phyloP scores from a whole-genome alignment of 2,797 vertebrate genomes.

The Iguana delicatissima region DNA sequence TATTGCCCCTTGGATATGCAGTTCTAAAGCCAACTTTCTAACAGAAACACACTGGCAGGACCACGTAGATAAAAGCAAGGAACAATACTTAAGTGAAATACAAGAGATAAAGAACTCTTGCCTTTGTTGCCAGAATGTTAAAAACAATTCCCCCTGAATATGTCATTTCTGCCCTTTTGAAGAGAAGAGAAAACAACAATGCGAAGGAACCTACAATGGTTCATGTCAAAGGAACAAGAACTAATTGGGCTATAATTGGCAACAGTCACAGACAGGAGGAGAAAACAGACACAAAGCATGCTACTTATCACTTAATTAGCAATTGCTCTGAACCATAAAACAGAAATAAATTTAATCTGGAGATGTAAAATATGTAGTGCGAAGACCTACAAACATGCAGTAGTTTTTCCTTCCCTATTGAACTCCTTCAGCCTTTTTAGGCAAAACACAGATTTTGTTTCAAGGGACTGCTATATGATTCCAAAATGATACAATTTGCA shows the following conservation, averaged over 20 bases:
- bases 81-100: slow-evolving; percentile 1
- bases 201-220: slow-evolving; percentile 44
- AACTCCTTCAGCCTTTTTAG: slow-evolving; percentile 22
- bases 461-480: neutral
- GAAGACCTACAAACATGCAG: slow-evolving; percentile 15
- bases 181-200: neutral
- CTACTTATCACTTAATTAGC: slow-evolving; percentile 74
- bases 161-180: slow-evolving; percentile 30
- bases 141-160: slow-evolving; percentile 31
- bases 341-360: slow-evolving; percentile 62
- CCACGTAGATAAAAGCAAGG: slow-evolving; percentile 5
- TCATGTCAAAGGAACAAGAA: slow-evolving; percentile 63
- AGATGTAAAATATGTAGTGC: slow-evolving; percentile 42
- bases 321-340: slow-evolving; percentile 61
- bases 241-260: slow-evolving; percentile 72
- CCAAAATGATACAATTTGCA: slow-evolving; percentile 23
- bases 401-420: slow-evolving; percentile 15
- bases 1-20: neutral
- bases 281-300: slow-evolving; percentile 63
- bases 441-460: neutral
- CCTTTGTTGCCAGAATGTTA: slow-evolving; percentile 50
- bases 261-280: slow-evolving; percentile 62
- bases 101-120: slow-evolving; percentile 1
- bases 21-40: neutral
- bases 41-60: neutral